Percentiles rank a stretch among this genome's conserved stretches.
These are phyloP conservation scores for Daubentonia madagascariensis DNA, from an alignment of 2,113 vertebrate species.

Conservation along the genomic window DNA sequence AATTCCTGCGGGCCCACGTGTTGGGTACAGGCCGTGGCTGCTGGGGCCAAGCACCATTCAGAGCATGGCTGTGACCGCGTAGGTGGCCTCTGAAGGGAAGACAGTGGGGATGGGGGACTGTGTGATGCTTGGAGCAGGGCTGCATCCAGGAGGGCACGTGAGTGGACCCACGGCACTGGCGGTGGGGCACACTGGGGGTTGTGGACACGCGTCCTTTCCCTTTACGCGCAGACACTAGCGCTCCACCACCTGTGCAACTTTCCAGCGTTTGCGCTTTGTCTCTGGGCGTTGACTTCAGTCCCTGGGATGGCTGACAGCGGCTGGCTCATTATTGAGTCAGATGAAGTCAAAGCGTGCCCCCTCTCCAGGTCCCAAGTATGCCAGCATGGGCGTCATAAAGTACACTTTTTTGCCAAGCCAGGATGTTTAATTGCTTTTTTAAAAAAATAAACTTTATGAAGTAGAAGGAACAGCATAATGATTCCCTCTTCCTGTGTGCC, in stretches of 20 bases:
- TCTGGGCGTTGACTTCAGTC: neutral
- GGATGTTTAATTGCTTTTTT: neutral
- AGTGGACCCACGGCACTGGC: neutral
- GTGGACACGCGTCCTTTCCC: neutral
- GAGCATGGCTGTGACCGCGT: neutral
- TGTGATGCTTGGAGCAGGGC: neutral
- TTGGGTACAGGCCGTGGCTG: neutral
- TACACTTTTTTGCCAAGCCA: neutral
- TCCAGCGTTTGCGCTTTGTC: neutral
- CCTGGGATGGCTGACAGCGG: neutral
- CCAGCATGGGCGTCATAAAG: neutral
- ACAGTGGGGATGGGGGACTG: rapidly evolving
- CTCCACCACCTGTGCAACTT: neutral
- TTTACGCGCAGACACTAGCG: rapidly evolving
- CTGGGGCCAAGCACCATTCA: neutral
- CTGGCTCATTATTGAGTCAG: neutral
- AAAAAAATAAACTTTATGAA: neutral
- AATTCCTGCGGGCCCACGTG: rapidly evolving
- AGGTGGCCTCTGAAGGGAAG: neutral
- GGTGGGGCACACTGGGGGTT: neutral
- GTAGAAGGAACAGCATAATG: rapidly evolving
- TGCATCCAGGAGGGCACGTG: neutral
- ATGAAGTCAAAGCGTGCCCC: neutral
- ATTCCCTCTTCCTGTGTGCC: neutral
- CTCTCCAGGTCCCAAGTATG: neutral